Base-by-base conservation (phyloP, 1,140 invertebrate genomes). In the Zophobas morio region DNA sequence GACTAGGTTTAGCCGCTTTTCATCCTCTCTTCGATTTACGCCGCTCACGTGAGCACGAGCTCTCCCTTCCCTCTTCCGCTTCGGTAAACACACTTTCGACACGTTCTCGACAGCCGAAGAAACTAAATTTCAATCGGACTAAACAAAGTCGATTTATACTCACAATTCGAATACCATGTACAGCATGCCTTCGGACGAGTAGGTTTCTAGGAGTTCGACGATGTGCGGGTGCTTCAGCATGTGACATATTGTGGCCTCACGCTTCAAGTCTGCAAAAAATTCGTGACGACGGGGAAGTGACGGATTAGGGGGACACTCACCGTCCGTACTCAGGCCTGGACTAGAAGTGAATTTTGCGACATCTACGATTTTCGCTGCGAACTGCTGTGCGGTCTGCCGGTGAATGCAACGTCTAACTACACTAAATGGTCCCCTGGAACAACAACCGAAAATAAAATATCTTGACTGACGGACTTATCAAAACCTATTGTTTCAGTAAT, bases 151-250 rank as follows among this genome's bases (percentile, higher is more conserved):
- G 20, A 20, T 20, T 20, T 20, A 73, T 78, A 93, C 96, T 97
- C 91, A 99, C 98, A 96, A 98, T 93, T 99, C 98, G 89, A 99
- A 99, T 77, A 99, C 96, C 98, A 99, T 99, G 86, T 99, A 99
- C 1, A 99, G 90, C 94, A 99, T 98, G 83, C 98, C 98, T 88
- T 99, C 97, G 4, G 97, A 98, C 83, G 96, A 98, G 90, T 99
- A 99, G 0, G 98, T 99, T 88, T 99, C 98, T 74, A 99, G 88
- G 37, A 99, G 90, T 88, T 99, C 98, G 60, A 99, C 97, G 80
- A 99, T 99, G 87, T 99, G 98, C 1, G 96, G 96, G 90, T 99
- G 98, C 87, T 99, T 99, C 79, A 99, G 88, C 94, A 98, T 97
- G 87, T 99, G 98, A 88, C 98, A 99, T 91, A 99, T 98, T 87